These are phyloP conservation scores for Ctenodactylus gundi DNA, from an alignment of 2,113 vertebrate species.

Conservation along the genomic window DNA sequence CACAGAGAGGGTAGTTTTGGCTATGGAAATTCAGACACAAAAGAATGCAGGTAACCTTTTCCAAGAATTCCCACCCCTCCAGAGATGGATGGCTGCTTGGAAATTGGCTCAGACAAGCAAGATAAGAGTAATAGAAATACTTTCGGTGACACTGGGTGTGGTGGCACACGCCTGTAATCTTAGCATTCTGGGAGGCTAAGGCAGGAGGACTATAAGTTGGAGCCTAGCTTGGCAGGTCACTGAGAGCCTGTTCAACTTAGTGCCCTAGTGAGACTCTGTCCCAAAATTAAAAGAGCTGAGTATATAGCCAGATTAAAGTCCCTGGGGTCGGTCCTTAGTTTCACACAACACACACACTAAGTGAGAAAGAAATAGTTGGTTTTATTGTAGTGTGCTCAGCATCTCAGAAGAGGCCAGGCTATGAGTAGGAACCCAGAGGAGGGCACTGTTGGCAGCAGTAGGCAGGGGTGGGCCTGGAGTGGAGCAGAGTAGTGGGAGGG, in stretches of 20 bases:
- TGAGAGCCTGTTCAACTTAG: too few relatives aligned
- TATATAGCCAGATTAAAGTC: not conserved
- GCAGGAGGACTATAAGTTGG: not conserved
- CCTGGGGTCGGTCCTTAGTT: not conserved
- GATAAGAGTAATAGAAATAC: not conserved
- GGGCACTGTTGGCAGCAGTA: rapidly evolving
- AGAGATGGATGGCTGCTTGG: not conserved
- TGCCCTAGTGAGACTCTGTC: not conserved
- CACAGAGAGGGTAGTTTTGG: not conserved
- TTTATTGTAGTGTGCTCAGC: rapidly evolving
- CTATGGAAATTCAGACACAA: not conserved
- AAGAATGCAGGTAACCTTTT: not conserved
- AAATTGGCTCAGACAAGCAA: not conserved
- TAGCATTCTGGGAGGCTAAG: not conserved
- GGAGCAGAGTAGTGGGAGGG: not conserved
- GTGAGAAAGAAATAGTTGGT: not conserved
- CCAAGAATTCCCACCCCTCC: slow-evolving; percentile 10
- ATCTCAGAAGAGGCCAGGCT: not conserved
- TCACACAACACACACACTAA: not conserved
- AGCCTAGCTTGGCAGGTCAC: not conserved
- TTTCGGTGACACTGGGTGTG: not conserved
- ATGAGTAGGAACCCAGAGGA: rapidly evolving
- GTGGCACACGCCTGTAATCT: not conserved
- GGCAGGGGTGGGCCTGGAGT: not conserved
- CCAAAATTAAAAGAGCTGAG: not conserved